A percentile compares a stretch with the other conserved stretches of the same genome.
Evolutionary conservation across 30 jellyfish, hydroid and myxozoan genomes (phyloP).

Genomic region (Aurelia sp.): DNA sequence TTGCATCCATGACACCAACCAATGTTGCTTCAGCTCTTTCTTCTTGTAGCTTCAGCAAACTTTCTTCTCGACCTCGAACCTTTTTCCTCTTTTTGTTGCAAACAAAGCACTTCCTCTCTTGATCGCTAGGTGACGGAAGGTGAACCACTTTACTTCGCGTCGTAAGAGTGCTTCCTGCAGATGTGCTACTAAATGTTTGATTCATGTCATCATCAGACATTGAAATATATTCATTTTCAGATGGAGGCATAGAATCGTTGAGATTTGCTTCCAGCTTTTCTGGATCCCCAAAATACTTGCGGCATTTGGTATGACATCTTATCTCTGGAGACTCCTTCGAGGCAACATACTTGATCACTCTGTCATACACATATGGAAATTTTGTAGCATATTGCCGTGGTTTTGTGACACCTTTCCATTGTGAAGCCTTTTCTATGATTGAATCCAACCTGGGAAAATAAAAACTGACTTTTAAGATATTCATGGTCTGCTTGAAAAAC

Average conservation of each 20-base stretch:
- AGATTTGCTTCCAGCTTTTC: slow-evolving; percentile 15
- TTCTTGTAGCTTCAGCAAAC: slow-evolving; percentile 57
- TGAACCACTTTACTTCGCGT: slow-evolving; percentile 40
- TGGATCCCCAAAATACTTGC: slow-evolving; percentile 35
- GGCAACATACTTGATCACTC: slow-evolving; percentile 24
- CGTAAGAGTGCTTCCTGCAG: slow-evolving; percentile 28
- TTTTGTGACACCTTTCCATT: slow-evolving; percentile 49
- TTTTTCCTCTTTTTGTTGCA: slow-evolving; percentile 2
- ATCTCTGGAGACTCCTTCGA: slow-evolving; percentile 12
- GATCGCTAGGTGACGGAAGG: slow-evolving; percentile 43
- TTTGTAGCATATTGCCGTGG: slow-evolving; percentile 39
- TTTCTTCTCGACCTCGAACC: slow-evolving; percentile 30
- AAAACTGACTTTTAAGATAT: slow-evolving; percentile 28
- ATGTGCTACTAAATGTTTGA: slow-evolving; percentile 35
- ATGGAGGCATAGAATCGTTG: slow-evolving; percentile 1
- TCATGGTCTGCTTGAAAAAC: slow-evolving; percentile 20
- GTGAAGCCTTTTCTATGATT: slow-evolving; percentile 58
- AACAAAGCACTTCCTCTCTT: slow-evolving; percentile 49
- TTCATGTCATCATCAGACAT: slow-evolving; percentile 23
- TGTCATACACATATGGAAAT: slow-evolving; percentile 35
- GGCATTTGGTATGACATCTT: slow-evolving; percentile 10
- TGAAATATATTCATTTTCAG: not conserved
- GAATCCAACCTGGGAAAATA: slow-evolving; percentile 49
- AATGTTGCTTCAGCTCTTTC: slow-evolving; percentile 48
- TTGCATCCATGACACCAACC: slow-evolving; percentile 54